Base-by-base conservation (phyloP, 2,113 vertebrate genomes). In the Physeter macrocephalus region DNA sequence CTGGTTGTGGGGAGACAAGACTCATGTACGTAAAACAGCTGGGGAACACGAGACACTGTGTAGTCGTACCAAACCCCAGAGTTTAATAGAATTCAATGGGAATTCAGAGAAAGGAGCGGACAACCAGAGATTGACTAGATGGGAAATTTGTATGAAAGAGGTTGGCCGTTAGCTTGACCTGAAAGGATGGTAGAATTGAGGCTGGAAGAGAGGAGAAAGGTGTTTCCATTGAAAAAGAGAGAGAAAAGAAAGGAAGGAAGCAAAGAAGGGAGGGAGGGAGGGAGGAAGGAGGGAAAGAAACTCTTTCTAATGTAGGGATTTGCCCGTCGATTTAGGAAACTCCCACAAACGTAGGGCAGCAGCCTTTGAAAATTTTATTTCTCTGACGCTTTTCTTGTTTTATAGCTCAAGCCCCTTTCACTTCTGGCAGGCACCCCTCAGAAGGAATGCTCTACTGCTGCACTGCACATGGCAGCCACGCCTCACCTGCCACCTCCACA, bases 291-390 rank as follows among this genome's bases (percentile, higher is more conserved):
- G 23, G 9, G 17, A 84, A 36, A 80, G 61, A 41, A 66, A 78
- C 43, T 41, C 67, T 61, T 84, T 61, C 67, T 25, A 29, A 6
- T 34, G 21, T 21, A 61, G 46, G 29, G 52, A 93, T 84, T 92
- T 85, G 39, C 43, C 62, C 87, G 62, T 82, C 62, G 66, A 78
- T 92, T 75, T 57, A 54, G 88, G 88, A 93, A 90, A 92, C 41
- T 46, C 61, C n/a, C 59, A 11, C 27, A 72, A 18, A 88, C 41
- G 5, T 88, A 31, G 46, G 77, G 23, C 54, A 87, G 54, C 67
- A 41, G 69, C 13, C n/a, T 91, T 90, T 62, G 41, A 52, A 74
- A 15, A 27, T 43, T 66, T 20, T 29, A 0, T 94, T 88, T 80
- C 69, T 84, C 78, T 11, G 20, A 23, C 9, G 21, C 36, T 8